These are phyloP conservation scores for Cataglyphis livida DNA, from an alignment of 2,888 invertebrate genomes.

Conservation along the genomic window DNA sequence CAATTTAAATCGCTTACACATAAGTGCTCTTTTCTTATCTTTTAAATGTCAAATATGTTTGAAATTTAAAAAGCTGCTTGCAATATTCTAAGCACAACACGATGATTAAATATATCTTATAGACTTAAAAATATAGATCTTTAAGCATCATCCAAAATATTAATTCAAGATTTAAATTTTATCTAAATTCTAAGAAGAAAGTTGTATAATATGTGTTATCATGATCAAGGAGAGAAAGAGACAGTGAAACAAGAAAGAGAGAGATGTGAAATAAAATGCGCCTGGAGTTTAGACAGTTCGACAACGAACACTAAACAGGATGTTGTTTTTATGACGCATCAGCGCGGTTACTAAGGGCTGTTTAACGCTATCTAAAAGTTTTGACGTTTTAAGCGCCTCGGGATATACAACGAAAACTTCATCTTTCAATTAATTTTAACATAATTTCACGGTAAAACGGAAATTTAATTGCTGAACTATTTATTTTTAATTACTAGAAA, in stretches of 20 bases:
- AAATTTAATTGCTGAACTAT: neutral
- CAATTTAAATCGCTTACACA: neutral
- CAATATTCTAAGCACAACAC: neutral
- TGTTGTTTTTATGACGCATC: neutral
- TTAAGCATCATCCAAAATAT: neutral
- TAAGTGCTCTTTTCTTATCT: neutral
- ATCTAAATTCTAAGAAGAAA: neutral
- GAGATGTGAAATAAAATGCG: neutral
- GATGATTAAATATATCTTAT: neutral
- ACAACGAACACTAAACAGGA: neutral
- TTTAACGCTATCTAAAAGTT: conserved; percentile 11
- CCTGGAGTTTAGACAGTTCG: neutral
- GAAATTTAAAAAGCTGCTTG: neutral
- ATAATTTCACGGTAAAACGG: neutral
- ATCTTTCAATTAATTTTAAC: conserved; percentile 6
- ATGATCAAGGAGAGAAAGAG: neutral
- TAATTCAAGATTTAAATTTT: neutral
- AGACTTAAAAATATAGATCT: neutral
- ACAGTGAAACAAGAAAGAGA: neutral
- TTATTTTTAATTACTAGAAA: neutral
- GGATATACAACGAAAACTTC: neutral
- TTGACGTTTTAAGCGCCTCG: neutral
- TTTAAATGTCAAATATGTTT: neutral
- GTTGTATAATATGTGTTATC: neutral
- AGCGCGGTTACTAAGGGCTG: neutral